These are phyloP conservation scores for Pristiophorus japonicus DNA, from an alignment of 2,113 vertebrate species.

Conservation along the genomic window DNA sequence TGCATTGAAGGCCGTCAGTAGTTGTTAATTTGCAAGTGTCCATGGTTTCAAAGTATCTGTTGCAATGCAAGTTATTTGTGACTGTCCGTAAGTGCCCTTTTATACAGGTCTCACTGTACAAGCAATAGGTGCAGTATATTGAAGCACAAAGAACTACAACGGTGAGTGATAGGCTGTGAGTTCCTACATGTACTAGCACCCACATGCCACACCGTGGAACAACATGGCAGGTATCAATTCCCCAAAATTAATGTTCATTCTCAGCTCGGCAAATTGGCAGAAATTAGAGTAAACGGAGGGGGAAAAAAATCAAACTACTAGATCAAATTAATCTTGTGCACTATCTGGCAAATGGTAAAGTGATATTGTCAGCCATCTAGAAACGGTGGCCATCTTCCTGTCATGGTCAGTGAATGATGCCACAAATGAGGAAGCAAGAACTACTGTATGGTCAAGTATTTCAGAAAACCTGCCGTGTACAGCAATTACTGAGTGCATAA, in stretches of 20 bases:
- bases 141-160: not conserved
- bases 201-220: not conserved
- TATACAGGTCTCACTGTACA: not conserved
- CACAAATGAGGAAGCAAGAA: not conserved
- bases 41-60: not conserved
- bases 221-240: not conserved
- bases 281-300: not conserved
- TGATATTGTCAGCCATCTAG: not conserved
- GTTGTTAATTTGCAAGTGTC: not conserved
- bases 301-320: not conserved
- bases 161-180: not conserved
- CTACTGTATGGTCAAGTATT: not conserved
- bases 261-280: not conserved
- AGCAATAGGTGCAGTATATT: not conserved
- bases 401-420: not conserved
- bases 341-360: not conserved
- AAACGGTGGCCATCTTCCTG: not conserved
- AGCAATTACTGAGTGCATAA: not conserved
- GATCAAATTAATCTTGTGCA: not conserved
- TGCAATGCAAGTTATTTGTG: not conserved
- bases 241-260: not conserved
- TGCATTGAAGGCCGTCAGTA: not conserved
- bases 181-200: not conserved
- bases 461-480: not conserved
- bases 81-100: not conserved